Conservation (phyloP, 2,113 vertebrate genomes). For the Ammodytes marinus region DNA sequence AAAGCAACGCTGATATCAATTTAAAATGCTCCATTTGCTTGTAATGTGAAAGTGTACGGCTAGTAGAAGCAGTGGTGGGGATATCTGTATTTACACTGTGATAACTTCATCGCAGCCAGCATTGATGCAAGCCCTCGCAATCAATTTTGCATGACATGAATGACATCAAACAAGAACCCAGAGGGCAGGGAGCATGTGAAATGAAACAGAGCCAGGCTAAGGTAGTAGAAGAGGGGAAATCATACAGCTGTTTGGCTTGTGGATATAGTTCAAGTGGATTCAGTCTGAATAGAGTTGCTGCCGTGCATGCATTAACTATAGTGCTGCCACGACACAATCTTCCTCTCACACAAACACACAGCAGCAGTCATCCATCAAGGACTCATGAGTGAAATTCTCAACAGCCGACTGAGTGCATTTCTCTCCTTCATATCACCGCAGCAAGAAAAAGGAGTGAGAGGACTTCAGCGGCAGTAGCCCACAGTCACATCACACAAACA, state of each 20-base stretch:
- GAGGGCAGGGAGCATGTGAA: conserved; percentile 56
- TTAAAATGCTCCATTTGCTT: conserved; percentile 27
- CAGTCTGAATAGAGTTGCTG: conserved; percentile 45
- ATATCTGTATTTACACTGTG: conserved; percentile 47
- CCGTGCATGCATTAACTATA: conserved; percentile 35
- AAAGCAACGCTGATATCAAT: conserved; percentile 38
- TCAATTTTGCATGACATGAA: conserved; percentile 70
- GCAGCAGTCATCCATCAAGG: conserved; percentile 59
- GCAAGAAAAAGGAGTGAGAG: conserved; percentile 59
- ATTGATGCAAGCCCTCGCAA: conserved; percentile 47
- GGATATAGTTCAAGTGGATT: conserved; percentile 55
- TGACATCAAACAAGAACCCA: conserved; percentile 64
- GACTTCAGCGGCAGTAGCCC: conserved; percentile 51
- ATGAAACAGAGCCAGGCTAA: conserved; percentile 60
- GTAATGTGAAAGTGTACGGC: conserved; percentile 23
- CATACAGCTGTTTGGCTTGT: conserved; percentile 54
- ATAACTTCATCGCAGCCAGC: conserved; percentile 54
- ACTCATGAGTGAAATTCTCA: conserved; percentile 70
- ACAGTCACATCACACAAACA: conserved; percentile 63
- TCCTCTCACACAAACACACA: conserved; percentile 23
- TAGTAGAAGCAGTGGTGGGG: conserved; percentile 7
- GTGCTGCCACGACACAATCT: conserved; percentile 33
- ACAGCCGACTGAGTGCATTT: conserved; percentile 63
- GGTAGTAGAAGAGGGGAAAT: conserved; percentile 57
- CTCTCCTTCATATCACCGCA: conserved; percentile 66